These are phyloP conservation scores for Monochamus alternatus DNA, from an alignment of 2,888 invertebrate species.

Conservation along the genomic window DNA sequence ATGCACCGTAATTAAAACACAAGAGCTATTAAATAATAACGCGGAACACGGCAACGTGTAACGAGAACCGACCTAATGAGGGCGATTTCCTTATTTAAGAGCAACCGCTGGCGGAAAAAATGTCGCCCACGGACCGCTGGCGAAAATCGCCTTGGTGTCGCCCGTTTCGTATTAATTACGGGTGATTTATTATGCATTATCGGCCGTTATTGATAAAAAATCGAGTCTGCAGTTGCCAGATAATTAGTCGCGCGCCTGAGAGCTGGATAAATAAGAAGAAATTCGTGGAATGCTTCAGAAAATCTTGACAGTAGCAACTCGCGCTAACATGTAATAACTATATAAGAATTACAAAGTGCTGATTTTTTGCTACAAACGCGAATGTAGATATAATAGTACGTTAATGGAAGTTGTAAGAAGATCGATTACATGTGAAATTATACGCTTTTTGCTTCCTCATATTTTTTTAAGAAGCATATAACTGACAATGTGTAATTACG, in stretches of 20 bases:
- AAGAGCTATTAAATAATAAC: conserved; percentile 21
- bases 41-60: conserved; percentile 11
- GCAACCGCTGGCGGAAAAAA: conserved; percentile 37
- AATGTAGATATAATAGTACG: not conserved
- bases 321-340: no score
- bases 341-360: no score
- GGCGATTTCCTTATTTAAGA: conserved; percentile 21
- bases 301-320: not conserved
- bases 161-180: conserved; percentile 51
- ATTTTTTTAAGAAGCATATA: not conserved
- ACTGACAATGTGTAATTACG: not conserved
- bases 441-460: not conserved
- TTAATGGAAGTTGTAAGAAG: not conserved
- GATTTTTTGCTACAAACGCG: no score
- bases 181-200: conserved; percentile 52
- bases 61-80: conserved; percentile 9
- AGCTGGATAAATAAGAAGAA: not conserved
- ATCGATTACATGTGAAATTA: not conserved
- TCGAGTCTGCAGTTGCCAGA: not conserved
- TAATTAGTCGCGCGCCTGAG: conserved; percentile 15
- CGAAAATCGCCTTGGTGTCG: conserved; percentile 48
- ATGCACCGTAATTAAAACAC: not conserved
- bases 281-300: not conserved
- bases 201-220: conserved; percentile 17
- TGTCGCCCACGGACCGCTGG: conserved; percentile 48